Conservation (phyloP, 2,888 invertebrate species). For the Prosapia bicincta region DNA sequence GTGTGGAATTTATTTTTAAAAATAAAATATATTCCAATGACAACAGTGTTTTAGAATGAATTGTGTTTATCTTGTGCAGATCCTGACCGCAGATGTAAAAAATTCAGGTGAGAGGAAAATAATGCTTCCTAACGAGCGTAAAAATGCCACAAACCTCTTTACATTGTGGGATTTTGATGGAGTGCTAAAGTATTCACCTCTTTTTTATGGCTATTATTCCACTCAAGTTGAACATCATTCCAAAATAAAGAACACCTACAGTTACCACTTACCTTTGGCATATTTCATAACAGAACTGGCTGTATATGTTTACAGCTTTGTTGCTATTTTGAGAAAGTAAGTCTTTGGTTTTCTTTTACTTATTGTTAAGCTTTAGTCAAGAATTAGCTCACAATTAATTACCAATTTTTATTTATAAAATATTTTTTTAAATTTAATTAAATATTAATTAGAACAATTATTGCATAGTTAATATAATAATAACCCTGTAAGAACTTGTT, state of each 20-base stretch:
- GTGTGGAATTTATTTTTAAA: too few relatives aligned
- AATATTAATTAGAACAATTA: too few relatives aligned
- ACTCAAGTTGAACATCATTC: slow-evolving; percentile 51
- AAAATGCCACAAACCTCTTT: slow-evolving; percentile 78
- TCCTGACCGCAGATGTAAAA: slow-evolving; percentile 60
- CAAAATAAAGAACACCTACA: slow-evolving; percentile 39
- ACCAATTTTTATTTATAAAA: too few relatives aligned
- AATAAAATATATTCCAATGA: too few relatives aligned
- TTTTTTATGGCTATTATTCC: slow-evolving; percentile 96
- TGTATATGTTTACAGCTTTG: slow-evolving; percentile 92
- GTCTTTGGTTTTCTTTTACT: too few relatives aligned
- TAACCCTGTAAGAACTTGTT: too few relatives aligned
- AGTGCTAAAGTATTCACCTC: slow-evolving; percentile 81
- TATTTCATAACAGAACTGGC: slow-evolving; percentile 89
- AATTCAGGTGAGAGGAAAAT: slow-evolving; percentile 70
- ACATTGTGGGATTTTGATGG: slow-evolving; percentile 98
- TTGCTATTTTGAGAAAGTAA: slow-evolving; percentile 90
- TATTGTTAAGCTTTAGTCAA: too few relatives aligned
- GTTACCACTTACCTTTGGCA: slow-evolving; percentile 86
- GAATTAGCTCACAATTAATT: too few relatives aligned
- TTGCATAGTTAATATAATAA: too few relatives aligned
- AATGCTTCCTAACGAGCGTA: slow-evolving; percentile 69
- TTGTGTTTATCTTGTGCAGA: slow-evolving; percentile 49
- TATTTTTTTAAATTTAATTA: too few relatives aligned
- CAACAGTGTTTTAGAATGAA: too few relatives aligned